Evolutionary conservation across 2,888 invertebrate genomes (phyloP).

Genomic region (Pollenia amentaria): DNA sequence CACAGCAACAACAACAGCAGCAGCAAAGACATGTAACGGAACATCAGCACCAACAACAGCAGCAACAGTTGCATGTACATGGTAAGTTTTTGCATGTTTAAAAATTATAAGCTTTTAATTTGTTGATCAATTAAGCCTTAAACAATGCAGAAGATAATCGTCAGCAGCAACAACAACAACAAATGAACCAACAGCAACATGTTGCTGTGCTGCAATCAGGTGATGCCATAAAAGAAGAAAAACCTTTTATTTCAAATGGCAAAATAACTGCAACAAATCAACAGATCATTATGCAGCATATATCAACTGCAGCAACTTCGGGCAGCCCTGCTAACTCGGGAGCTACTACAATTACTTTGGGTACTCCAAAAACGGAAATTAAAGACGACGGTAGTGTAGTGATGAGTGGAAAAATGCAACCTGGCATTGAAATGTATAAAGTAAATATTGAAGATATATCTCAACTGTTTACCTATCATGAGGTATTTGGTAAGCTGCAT

Average conservation of each 20-base stretch:
- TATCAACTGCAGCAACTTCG: conserved; percentile 78
- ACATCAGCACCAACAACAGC: conserved; percentile 71
- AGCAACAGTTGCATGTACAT: conserved; percentile 75
- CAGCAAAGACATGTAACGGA: conserved; percentile 62
- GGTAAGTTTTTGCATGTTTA: conserved; percentile 63
- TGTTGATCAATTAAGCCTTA: conserved; percentile 53
- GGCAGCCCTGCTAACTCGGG: conserved; percentile 76
- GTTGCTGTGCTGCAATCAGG: conserved; percentile 72
- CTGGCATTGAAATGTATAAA: conserved; percentile 90
- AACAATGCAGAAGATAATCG: conserved; percentile 79
- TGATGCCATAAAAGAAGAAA: conserved; percentile 78
- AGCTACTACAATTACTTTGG: conserved; percentile 82
- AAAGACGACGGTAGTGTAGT: conserved; percentile 80
- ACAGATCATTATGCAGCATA: conserved; percentile 81
- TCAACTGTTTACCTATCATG: conserved; percentile 93
- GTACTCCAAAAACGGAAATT: conserved; percentile 79
- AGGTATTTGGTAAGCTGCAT: conserved; percentile 90
- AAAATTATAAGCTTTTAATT: conserved; percentile 18
- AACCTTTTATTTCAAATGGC: conserved; percentile 76
- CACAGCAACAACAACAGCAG: conserved; percentile 68
- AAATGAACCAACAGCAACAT: conserved; percentile 73
- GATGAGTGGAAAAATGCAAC: conserved; percentile 83
- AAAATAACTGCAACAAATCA: conserved; percentile 72
- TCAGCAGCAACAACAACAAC: conserved; percentile 76
- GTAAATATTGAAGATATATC: conserved; percentile 93